phyloP scores from a whole-genome alignment of 2,113 vertebrate species.

The Perca flavescens region DNA sequence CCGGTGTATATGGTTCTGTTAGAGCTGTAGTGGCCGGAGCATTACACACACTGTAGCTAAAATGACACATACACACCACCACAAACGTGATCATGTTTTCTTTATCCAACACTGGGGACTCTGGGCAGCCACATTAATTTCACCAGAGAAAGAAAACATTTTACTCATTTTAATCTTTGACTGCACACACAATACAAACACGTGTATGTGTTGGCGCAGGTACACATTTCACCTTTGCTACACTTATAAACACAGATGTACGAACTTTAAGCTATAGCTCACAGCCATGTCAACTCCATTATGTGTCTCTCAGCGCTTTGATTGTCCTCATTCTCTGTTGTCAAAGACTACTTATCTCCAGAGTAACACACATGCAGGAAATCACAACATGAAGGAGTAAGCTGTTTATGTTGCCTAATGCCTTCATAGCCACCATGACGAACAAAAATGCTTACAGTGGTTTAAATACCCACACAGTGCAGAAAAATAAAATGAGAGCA shows the following conservation, averaged over 20 bases:
- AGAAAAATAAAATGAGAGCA: constrained; percentile 13
- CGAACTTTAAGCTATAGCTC: not conserved
- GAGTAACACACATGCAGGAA: constrained; percentile 19
- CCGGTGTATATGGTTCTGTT: no score
- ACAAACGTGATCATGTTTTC: constrained; percentile 35
- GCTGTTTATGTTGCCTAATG: constrained; percentile 17
- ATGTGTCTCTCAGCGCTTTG: not conserved
- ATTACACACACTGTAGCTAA: constrained; percentile 9
- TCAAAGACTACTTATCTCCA: constrained; percentile 14
- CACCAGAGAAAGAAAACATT: constrained; percentile 25
- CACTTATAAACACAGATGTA: not conserved
- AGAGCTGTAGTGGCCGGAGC: no score
- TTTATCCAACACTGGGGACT: constrained; percentile 26
- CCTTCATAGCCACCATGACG: constrained; percentile 11
- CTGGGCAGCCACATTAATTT: constrained; percentile 24
- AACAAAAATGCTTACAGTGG: constrained; percentile 4
- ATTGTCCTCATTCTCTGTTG: not conserved
- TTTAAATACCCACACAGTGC: constrained; percentile 21
- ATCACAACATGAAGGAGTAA: not conserved
- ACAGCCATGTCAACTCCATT: constrained; percentile 34
- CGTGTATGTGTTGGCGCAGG: not conserved
- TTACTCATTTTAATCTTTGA: constrained; percentile 15
- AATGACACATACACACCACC: constrained; percentile 9
- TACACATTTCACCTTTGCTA: not conserved
- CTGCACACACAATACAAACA: constrained; percentile 19